Evolutionary conservation across 2,797 vertebrate species (phyloP).

Genomic region (Hippoglossus hippoglossus): DNA sequence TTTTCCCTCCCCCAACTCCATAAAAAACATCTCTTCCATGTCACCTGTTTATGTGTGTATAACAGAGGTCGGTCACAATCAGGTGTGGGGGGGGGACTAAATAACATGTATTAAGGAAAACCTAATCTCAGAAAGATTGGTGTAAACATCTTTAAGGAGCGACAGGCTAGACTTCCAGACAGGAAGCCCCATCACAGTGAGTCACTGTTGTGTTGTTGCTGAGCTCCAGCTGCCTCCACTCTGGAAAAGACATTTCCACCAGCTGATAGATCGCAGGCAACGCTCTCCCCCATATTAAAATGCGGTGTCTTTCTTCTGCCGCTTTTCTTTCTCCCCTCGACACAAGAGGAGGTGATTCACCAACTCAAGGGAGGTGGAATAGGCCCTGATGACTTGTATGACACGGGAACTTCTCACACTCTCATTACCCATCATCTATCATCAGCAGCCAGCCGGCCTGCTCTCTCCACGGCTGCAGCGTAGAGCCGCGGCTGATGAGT

Average conservation of each 20-base stretch:
- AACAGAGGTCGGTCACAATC: background rate
- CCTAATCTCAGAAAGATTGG: background rate
- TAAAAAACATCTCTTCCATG: constrained; percentile 13
- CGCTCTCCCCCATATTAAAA: constrained; percentile 39
- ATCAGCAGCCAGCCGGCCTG: constrained; percentile 31
- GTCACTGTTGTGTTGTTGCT: constrained; percentile 21
- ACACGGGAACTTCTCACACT: constrained; percentile 62
- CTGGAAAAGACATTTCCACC: constrained; percentile 19
- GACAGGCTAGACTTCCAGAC: constrained; percentile 22
- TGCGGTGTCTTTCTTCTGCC: constrained; percentile 24
- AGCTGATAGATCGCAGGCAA: constrained; percentile 41
- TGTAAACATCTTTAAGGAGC: background rate
- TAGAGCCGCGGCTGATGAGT: constrained; percentile 36
- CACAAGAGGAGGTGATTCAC: constrained; percentile 56
- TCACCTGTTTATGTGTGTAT: background rate
- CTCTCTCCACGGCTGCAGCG: background rate
- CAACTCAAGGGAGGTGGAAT: constrained; percentile 20
- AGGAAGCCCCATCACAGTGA: background rate
- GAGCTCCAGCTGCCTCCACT: constrained; percentile 16
- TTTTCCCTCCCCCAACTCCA: constrained; percentile 1
- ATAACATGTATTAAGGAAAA: background rate
- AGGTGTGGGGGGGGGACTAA: background rate
- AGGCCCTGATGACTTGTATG: constrained; percentile 54
- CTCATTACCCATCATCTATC: constrained; percentile 65
- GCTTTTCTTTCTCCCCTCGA: constrained; percentile 19